Percentiles rank a stretch among this genome's conserved stretches.
phyloP scores from a whole-genome alignment of 2,888 invertebrate genomes.

The Thecophora atra region DNA sequence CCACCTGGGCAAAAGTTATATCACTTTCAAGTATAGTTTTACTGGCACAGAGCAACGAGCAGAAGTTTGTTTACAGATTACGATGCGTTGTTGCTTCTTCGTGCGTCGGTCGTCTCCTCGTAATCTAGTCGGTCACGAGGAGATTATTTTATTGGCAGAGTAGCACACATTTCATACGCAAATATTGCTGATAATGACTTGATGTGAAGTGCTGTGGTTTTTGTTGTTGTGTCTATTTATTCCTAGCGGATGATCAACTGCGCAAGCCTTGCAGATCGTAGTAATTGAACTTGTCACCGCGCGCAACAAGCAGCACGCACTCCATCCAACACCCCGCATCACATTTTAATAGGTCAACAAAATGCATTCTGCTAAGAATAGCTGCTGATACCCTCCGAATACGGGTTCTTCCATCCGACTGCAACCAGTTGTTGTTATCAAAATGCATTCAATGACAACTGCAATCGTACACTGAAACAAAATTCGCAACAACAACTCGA shows the following conservation, averaged over 20 bases:
- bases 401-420: conserved; percentile 7
- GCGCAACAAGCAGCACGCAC: conserved; percentile 18
- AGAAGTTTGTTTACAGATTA: no score
- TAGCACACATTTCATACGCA: no score
- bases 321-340: conserved; percentile 22
- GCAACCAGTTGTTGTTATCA: conserved; percentile 20
- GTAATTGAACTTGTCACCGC: conserved; percentile 16
- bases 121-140: not conserved
- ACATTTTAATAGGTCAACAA: conserved; percentile 33
- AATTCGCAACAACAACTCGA: not conserved
- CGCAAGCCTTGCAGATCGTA: not conserved
- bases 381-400: conserved; percentile 31
- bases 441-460: conserved; percentile 29
- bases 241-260: not conserved
- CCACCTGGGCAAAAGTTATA: no score
- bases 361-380: conserved; percentile 28
- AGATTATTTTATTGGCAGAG: no score
- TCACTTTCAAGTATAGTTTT: no score
- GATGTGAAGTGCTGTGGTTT: not conserved
- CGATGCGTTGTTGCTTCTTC: no score
- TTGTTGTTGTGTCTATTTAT: conserved; percentile 2
- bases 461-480: conserved; percentile 23
- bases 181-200: not conserved
- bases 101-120: no score
- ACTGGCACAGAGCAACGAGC: no score